Evolutionary conservation across 2,797 vertebrate genomes (phyloP).

Genomic region (Chrysocyon brachyurus): DNA sequence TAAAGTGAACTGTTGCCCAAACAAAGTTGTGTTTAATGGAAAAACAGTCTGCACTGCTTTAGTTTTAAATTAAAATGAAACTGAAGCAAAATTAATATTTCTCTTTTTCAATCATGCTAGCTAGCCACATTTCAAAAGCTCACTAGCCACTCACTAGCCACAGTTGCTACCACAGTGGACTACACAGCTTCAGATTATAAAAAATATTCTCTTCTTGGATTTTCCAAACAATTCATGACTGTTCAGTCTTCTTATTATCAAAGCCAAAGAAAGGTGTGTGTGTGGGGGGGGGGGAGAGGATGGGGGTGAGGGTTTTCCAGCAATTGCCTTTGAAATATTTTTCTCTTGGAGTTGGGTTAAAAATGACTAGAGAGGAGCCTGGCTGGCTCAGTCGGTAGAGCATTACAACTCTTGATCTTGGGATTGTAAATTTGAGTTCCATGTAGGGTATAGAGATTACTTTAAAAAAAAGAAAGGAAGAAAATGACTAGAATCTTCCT

Average conservation of each 20-base stretch:
- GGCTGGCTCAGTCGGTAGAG: background rate
- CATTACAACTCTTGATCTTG: background rate
- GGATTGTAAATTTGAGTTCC: background rate
- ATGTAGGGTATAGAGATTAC: background rate
- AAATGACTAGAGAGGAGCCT: background rate
- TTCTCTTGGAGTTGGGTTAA: background rate
- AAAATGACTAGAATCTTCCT: background rate
- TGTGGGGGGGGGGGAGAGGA: background rate
- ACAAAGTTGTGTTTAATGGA: background rate
- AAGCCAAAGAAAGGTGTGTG: background rate
- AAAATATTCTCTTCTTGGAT: background rate
- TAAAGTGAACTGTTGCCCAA: background rate
- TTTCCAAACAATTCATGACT: background rate
- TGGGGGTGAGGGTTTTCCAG: background rate
- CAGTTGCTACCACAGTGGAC: background rate
- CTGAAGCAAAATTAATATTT: background rate
- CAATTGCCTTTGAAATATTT: background rate
- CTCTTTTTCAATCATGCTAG: background rate
- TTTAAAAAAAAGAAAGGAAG: background rate
- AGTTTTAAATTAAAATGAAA: conserved; percentile 35
- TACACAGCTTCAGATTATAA: background rate
- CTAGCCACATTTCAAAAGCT: background rate
- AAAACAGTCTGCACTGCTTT: background rate
- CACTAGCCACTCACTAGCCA: background rate
- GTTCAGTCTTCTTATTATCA: background rate